Base-by-base conservation (phyloP, 2,888 invertebrate genomes). In the Teleogryllus oceanicus region DNA sequence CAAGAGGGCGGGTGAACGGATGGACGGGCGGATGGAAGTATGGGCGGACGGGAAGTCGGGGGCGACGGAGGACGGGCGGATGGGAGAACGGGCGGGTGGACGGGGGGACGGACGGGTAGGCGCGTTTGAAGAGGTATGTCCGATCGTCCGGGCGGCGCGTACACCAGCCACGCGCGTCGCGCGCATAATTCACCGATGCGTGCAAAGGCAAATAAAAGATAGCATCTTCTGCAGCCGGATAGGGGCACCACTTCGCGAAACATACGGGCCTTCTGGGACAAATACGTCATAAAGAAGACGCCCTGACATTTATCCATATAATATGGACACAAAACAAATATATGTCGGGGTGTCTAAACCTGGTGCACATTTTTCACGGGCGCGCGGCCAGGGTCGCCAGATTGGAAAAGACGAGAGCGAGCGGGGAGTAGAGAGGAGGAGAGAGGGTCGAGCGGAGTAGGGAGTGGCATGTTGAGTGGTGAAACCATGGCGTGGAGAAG, bases 271-370 rank as follows among this genome's bases (percentile, higher is more conserved):
- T 62, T 10, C 62, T 18, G 62, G 62, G 62, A 62, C 62, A 62
- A n/a, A 62, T 62, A n/a, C 62, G 62, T 62, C 62, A 62, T 62
- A 62, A 62, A 62, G 62, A 62, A 62, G 62, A 62, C 16, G n/a
- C n/a, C n/a, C 62, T 62, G 62, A 62, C 62, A 62, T 13, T 62
- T 62, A 62, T 62, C 62, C 62, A 62, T 62, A 16, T 62, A 62
- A 62, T 62, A 62, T 62, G 62, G 62, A 62, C 62, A 62, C 62
- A 62, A 62, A 62, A 62, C 62, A 62, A 62, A 62, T 62, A 62
- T 62, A 62, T 62, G 62, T 62, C 62, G 13, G 62, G 62, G n/a
- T 18, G 62, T 62, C 62, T 62, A 62, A 62, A 62, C 62, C 62
- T 62, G 62, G 62, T 18, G 62, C 62, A 62, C 62, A 62, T 62